A percentile compares a stretch with the other conserved stretches of the same genome.
phyloP scores from a whole-genome alignment of 2,113 vertebrate species.

The Thomomys bottae region DNA sequence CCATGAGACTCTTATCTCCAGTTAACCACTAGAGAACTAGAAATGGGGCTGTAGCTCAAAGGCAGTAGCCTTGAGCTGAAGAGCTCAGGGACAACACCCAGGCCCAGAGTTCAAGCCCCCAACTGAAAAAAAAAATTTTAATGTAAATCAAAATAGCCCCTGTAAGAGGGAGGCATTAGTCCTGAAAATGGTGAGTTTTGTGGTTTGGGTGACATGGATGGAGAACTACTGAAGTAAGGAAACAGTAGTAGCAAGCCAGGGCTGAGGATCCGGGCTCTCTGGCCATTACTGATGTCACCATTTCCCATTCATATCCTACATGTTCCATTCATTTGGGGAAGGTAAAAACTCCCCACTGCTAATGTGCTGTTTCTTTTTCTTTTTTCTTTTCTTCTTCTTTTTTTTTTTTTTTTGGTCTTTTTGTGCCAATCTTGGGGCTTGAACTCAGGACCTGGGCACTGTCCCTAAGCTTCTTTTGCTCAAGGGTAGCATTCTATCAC shows the following conservation, averaged over 20 bases:
- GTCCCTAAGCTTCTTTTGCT: no score
- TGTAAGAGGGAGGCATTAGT: neutral
- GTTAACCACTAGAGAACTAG: no score
- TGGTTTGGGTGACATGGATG: neutral
- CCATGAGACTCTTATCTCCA: no score
- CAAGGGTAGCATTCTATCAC: no score
- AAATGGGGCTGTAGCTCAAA: no score
- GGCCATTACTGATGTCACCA: neutral
- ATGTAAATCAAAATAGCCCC: conserved; percentile 1
- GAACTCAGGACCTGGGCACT: no score
- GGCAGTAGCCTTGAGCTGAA: no score
- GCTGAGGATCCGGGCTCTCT: neutral
- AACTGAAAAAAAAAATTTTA: neutral
- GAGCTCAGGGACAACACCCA: no score
- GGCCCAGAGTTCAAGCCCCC: no score
- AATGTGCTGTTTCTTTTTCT: neutral
- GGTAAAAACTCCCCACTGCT: neutral
- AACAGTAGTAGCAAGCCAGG: neutral
- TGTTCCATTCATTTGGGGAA: neutral
- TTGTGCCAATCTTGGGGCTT: no score
- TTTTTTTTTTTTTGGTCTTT: no score
- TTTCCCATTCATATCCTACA: neutral
- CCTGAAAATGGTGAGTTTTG: neutral
- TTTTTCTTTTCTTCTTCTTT: no score
- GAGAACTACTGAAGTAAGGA: neutral